Conservation (phyloP, 2,888 invertebrate genomes). For the Eretmocerus hayati region DNA sequence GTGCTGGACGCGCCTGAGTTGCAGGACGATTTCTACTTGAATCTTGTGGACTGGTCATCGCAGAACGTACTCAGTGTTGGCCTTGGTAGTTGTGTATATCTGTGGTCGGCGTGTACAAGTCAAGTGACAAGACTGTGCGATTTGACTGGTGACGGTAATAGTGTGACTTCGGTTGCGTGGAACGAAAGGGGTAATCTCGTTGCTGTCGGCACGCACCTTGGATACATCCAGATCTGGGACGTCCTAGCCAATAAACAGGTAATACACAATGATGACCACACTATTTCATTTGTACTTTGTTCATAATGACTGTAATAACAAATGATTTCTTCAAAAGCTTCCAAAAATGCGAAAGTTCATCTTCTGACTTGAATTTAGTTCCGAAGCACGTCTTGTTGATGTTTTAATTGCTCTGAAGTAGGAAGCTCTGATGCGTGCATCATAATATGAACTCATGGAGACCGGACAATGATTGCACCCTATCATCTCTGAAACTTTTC, state of each 20-base stretch:
- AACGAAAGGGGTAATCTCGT: slow-evolving; percentile 93
- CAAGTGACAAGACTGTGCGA: slow-evolving; percentile 96
- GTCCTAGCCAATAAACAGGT: slow-evolving; percentile 28
- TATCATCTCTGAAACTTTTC: no score
- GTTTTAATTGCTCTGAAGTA: no score
- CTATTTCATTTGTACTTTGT: no score
- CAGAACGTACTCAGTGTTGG: slow-evolving; percentile 98
- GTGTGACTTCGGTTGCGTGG: slow-evolving; percentile 98
- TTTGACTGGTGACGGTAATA: slow-evolving; percentile 84
- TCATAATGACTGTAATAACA: no score
- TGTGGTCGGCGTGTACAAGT: slow-evolving; percentile 99
- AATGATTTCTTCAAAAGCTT: no score
- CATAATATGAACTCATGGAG: no score
- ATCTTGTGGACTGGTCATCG: slow-evolving; percentile 98
- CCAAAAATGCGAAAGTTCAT: no score
- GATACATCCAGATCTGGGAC: slow-evolving; percentile 68
- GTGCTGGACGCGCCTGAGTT: slow-evolving; percentile 93
- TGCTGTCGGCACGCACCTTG: slow-evolving; percentile 96
- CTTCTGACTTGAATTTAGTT: no score
- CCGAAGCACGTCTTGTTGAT: no score
- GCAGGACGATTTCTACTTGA: slow-evolving; percentile 93
- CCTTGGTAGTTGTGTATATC: slow-evolving; percentile 92
- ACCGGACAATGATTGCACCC: no score
- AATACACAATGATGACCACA: no score
- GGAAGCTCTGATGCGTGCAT: no score